Percentiles rank a stretch among this genome's conserved stretches.
phyloP scores from a whole-genome alignment of 2,113 vertebrate genomes.

The Colinus virginianus region DNA sequence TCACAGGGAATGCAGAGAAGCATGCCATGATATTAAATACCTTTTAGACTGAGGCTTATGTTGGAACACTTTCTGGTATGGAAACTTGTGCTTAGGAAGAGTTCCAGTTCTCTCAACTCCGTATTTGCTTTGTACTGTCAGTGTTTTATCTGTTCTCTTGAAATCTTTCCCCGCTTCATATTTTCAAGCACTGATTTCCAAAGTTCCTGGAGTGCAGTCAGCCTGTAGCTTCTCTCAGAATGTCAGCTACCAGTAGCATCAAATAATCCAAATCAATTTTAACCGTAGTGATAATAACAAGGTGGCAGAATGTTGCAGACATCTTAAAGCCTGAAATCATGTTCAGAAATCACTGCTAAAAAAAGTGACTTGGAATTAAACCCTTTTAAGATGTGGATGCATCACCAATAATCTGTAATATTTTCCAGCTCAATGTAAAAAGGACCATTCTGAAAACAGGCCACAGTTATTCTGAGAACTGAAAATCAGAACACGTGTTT shows the following conservation, averaged over 20 bases:
- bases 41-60: not conserved
- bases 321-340: not conserved
- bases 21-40: not conserved
- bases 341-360: not conserved
- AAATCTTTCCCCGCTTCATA: not conserved
- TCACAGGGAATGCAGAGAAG: not conserved
- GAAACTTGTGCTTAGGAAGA: not conserved
- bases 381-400: not conserved
- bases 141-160: not conserved
- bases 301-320: not conserved
- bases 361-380: not conserved
- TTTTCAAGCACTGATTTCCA: not conserved
- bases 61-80: not conserved
- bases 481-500: not conserved
- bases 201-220: not conserved
- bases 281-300: not conserved
- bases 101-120: not conserved
- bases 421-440: slow-evolving; percentile 1
- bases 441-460: slow-evolving; percentile 67
- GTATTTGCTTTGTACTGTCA: not conserved
- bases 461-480: not conserved
- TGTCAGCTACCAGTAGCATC: not conserved
- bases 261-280: not conserved
- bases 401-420: not conserved
- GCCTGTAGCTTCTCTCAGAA: not conserved